These are phyloP conservation scores for Trissolcus brochymenae DNA, from an alignment of 2,888 invertebrate species.

Conservation along the genomic window DNA sequence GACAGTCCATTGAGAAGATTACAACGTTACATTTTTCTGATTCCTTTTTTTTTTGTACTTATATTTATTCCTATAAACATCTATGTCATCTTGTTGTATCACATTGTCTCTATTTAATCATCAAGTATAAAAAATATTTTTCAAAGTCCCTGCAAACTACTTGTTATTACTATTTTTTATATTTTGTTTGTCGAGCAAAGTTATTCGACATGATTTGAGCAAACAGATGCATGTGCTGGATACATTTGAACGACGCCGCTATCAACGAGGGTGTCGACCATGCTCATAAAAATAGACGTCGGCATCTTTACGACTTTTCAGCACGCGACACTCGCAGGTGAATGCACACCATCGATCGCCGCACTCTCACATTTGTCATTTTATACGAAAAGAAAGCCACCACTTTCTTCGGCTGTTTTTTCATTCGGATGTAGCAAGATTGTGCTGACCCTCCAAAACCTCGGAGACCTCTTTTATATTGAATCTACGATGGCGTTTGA, in stretches of 20 bases:
- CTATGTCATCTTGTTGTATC: no score
- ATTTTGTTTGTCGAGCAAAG: conserved; percentile 16
- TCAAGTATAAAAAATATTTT: no score
- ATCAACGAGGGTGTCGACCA: conserved; percentile 54
- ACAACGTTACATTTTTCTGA: conserved; percentile 19
- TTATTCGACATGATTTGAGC: conserved; percentile 53
- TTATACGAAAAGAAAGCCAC: conserved; percentile 18
- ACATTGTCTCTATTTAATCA: no score
- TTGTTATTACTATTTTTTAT: background rate
- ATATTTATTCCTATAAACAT: no score
- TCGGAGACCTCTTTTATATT: background rate
- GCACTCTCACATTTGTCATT: conserved; percentile 43
- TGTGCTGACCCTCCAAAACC: background rate
- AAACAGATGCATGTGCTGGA: conserved; percentile 53
- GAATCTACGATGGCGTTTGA: no score
- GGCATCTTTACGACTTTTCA: conserved; percentile 54
- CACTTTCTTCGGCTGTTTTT: conserved; percentile 2
- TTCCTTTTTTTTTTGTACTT: background rate
- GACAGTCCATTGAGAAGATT: background rate
- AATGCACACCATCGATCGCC: conserved; percentile 41
- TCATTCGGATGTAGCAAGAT: background rate
- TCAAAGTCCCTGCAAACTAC: no score
- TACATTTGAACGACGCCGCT: conserved; percentile 52
- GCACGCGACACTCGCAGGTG: conserved; percentile 53
- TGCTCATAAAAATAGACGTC: conserved; percentile 50